Evolutionary conservation across 2,797 vertebrate species (phyloP), one percentile per base, ranked within the genome.

Genomic region (Alectoris magna): DNA sequence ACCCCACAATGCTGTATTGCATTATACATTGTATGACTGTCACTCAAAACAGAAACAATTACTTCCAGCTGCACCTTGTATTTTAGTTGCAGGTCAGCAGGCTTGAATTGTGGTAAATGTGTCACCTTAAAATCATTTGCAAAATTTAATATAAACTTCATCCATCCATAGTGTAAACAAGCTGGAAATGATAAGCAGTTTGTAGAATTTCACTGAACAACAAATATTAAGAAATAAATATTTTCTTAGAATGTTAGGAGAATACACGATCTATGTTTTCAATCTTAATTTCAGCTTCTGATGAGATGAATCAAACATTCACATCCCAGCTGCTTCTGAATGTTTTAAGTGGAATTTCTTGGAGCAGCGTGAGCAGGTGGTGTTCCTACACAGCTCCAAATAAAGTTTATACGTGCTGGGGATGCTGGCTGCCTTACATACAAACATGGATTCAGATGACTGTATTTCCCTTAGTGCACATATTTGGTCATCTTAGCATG

Each of bases 261-360:
- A 95, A 95, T 94, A 69, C 62, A 91, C 68, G 92, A 94, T 94
- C 94, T 96, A 62, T 96, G 94, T 95, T 96, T 97, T 96, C 91
- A 91, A 87, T 96, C 88, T 87, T 96, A 97, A 96, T 95, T 92
- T 95, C 88, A 91, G 94, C 74, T 96, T 96, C 91, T 97, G 94
- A 96, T 96, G 91, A 96, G 76, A 93, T 95, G 92, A 96, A 97
- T 96, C 94, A 96, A 97, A 96, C 90, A 96, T 96, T 96, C 96
- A 96, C 94, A 95, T 96, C 96, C 95, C 97, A 97, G 96, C 95
- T 97, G 96, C 93, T 95, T 96, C 93, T 95, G 90, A 96, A 92
- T 95, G 90, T 96, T 96, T 78, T 91, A 88, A 96, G 94, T 94
- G 87, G 90, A 94, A 93, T 91, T 96, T 96, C 91, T 92, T 94